phyloP scores from a whole-genome alignment of 2,888 invertebrate genomes.

The Andricus quercusramuli region DNA sequence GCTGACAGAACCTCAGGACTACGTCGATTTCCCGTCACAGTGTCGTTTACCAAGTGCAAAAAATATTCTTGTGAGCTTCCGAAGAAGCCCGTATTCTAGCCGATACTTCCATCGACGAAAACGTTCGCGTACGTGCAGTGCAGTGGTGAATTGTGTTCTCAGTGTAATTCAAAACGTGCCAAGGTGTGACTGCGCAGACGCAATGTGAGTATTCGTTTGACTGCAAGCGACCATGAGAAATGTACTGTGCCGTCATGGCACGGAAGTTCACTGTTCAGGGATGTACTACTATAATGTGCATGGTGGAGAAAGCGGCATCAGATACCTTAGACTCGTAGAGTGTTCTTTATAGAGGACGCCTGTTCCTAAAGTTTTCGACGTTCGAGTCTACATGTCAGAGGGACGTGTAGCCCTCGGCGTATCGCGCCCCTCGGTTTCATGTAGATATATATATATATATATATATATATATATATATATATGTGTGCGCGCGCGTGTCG shows the following conservation, averaged over 20 bases:
- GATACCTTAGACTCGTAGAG: background rate
- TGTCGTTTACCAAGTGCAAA: slow-evolving; percentile 37
- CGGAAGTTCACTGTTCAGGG: slow-evolving; percentile 3
- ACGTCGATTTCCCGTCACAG: slow-evolving; percentile 49
- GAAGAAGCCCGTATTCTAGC: background rate
- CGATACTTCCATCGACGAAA: background rate
- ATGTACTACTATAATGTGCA: slow-evolving; percentile 1
- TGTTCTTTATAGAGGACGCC: slow-evolving; percentile 5
- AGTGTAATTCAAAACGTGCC: slow-evolving; percentile 45
- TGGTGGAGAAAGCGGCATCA: slow-evolving; percentile 22
- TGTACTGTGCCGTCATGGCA: slow-evolving; percentile 46
- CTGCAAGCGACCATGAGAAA: slow-evolving; percentile 29
- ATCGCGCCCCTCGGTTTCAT: slow-evolving; percentile 2
- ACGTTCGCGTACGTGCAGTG: background rate
- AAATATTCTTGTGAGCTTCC: background rate
- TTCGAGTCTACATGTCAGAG: slow-evolving; percentile 14
- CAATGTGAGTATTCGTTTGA: slow-evolving; percentile 70
- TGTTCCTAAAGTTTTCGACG: background rate
- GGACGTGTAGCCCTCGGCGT: slow-evolving; percentile 59
- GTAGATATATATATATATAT: background rate
- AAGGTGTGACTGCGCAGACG: slow-evolving; percentile 78
- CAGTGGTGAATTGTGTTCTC: background rate
- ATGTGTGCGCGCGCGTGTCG: slow-evolving; percentile 3
- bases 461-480: background rate
- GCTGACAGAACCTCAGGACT: slow-evolving; percentile 65